These are phyloP conservation scores for Struthidea cinerea DNA, from an alignment of 2,113 vertebrate genomes.

Conservation along the genomic window DNA sequence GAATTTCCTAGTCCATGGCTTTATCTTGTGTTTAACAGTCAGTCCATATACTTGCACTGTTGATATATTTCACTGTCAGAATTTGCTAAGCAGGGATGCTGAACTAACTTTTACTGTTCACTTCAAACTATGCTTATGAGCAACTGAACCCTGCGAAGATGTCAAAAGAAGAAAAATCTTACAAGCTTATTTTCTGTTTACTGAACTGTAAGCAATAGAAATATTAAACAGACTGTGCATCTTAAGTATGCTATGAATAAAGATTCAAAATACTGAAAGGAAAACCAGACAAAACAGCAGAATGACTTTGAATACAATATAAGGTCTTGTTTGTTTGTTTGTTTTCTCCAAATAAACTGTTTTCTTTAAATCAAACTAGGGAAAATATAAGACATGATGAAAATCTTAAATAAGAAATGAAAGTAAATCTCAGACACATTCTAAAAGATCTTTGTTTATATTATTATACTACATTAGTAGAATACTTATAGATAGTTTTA, in stretches of 20 bases:
- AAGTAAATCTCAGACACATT: not conserved
- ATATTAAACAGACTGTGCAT: not conserved
- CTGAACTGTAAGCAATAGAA: not conserved
- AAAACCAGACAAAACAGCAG: not conserved
- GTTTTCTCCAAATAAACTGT: not conserved
- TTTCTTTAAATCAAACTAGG: not conserved
- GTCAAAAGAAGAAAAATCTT: slow-evolving; percentile 7
- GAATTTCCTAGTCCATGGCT: not conserved
- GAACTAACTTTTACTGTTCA: not conserved
- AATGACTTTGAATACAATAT: not conserved
- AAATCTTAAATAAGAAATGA: not conserved
- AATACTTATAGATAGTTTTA: not conserved
- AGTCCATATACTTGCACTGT: not conserved
- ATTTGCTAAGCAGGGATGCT: not conserved
- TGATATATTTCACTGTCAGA: not conserved
- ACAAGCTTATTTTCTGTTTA: slow-evolving; percentile 10
- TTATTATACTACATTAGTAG: not conserved
- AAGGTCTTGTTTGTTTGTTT: not conserved
- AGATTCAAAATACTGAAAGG: not conserved
- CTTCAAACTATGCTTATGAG: not conserved
- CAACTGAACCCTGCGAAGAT: not conserved
- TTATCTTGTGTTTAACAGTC: not conserved
- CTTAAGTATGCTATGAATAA: not conserved
- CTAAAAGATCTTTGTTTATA: not conserved
- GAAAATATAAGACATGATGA: not conserved